phyloP scores from a whole-genome alignment of 2,888 invertebrate species.

The Ochropacha duplaris region DNA sequence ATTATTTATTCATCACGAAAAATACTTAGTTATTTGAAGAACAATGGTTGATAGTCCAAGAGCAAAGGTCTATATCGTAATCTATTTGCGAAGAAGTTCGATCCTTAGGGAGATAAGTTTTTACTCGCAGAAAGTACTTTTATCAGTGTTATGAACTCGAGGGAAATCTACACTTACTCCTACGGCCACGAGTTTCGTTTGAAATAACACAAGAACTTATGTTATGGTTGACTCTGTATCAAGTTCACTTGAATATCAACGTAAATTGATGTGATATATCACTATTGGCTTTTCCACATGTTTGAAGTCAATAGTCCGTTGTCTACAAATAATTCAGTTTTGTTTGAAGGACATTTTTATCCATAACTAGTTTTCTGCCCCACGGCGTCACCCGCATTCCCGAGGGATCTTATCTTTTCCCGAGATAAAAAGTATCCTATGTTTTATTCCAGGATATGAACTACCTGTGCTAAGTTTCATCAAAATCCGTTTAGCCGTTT shows the following conservation, averaged over 20 bases:
- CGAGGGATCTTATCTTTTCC: too few relatives aligned
- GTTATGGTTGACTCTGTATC: slow-evolving; percentile 1
- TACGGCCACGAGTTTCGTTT: slow-evolving; percentile 33
- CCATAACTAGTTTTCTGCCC: too few relatives aligned
- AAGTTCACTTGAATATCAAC: not conserved
- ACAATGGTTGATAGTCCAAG: slow-evolving; percentile 19
- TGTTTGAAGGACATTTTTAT: too few relatives aligned
- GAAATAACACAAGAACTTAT: slow-evolving; percentile 21
- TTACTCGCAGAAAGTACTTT: slow-evolving; percentile 57
- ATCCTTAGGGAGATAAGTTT: slow-evolving; percentile 51
- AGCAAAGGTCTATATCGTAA: slow-evolving; percentile 45
- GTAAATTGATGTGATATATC: not conserved
- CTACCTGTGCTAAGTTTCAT: too few relatives aligned
- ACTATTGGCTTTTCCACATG: not conserved
- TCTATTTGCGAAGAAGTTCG: slow-evolving; percentile 59
- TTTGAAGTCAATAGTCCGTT: not conserved
- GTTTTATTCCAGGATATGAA: too few relatives aligned
- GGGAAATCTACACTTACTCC: slow-evolving; percentile 61
- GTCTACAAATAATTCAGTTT: too few relatives aligned
- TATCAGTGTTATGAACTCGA: slow-evolving; percentile 53
- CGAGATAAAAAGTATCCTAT: too few relatives aligned
- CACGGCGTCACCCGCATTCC: too few relatives aligned
- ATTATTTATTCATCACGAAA: not conserved
- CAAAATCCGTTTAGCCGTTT: too few relatives aligned
- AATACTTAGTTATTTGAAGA: not conserved